A percentile compares a stretch with the other conserved stretches of the same genome.
Conservation (phyloP, 1,140 invertebrate species). For the Scaptodrosophila lebanonensis region DNA sequence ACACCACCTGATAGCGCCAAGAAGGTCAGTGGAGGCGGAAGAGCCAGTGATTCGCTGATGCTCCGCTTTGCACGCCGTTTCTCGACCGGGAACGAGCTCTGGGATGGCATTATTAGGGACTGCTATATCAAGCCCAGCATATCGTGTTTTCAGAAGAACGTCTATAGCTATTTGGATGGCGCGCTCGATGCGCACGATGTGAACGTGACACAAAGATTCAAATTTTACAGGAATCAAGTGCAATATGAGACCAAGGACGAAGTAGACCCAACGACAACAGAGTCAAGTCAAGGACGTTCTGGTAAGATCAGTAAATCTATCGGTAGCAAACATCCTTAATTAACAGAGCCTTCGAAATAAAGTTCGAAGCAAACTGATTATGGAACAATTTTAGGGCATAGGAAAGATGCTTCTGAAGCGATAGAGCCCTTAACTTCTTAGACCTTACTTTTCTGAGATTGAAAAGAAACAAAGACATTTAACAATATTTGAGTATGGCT, state of each 20-base stretch:
- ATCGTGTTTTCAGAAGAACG: conserved; percentile 86
- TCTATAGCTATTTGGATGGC: conserved; percentile 83
- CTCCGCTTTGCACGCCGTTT: conserved; percentile 71
- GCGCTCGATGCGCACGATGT: conserved; percentile 82
- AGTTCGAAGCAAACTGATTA: too few species aligned
- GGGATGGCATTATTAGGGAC: conserved; percentile 84
- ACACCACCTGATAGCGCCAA: conserved; percentile 8
- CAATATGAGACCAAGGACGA: conserved; percentile 78
- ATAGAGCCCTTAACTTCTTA: too few species aligned
- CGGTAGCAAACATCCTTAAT: not conserved
- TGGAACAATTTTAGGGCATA: too few species aligned
- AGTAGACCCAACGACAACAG: conserved; percentile 24
- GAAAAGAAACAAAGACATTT: too few species aligned
- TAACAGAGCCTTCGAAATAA: too few species aligned
- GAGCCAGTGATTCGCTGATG: conserved; percentile 47
- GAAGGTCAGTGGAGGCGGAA: conserved; percentile 6
- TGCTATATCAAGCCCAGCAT: conserved; percentile 82
- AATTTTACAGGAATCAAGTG: conserved; percentile 83
- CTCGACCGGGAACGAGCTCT: conserved; percentile 82
- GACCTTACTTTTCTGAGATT: too few species aligned
- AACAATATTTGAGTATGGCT: too few species aligned
- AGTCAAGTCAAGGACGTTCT: conserved; percentile 34
- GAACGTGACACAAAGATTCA: conserved; percentile 83
- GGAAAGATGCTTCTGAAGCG: too few species aligned
- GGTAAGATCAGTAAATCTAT: conserved; percentile 32